Evolutionary conservation across 2,113 vertebrate species (phyloP), one percentile per base, ranked within the genome.

Genomic region (Gnathonemus longibarbis): DNA sequence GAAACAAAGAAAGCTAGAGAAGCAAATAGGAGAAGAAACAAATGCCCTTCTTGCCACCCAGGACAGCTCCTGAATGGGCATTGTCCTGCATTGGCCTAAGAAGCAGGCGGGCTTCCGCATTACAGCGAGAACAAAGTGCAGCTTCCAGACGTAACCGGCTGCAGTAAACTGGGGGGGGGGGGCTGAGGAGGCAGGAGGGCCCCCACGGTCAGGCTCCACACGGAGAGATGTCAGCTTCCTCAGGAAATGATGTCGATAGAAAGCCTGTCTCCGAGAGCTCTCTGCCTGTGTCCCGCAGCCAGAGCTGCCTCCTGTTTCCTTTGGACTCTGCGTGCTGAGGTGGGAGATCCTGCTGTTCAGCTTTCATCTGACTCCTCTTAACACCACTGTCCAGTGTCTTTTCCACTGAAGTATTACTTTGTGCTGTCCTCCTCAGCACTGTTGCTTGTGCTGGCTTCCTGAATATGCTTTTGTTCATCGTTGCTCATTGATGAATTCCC

Each of bases 401-500:
- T 49, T 31, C 42, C 27, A 11, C 80, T 84, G 88, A 70, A 89
- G 58, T 77, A 45, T 31, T 77, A 24, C 56, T 88, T 83, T 87
- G 48, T 56, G 74, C 39, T 77, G 24, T 17, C 74, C 58, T 88
- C 91, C 50, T 21, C n/a, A 85, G 77, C 39, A 84, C 85, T 62
- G 66, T 49, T 86, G 52, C 77, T 89, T 66, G 52, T 88, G 74
- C 91, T 91, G 90, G 90, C 90, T 91, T 94, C 92, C 93, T 92
- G 94, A 95, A 94, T 92, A 62, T 5, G 84, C 91, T 94, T 95
- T 95, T 95, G 95, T 96, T 94, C 92, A 94, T 96, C 94, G 95
- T 95, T 95, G 95, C 96, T 94, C 92, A 94, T 96, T 96, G 93
- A 94, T 92, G 92, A 94, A 93, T 91, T 90, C 88, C 17, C 88